These are phyloP conservation scores for Argentina silus DNA, from an alignment of 2,797 vertebrate species.

Conservation along the genomic window DNA sequence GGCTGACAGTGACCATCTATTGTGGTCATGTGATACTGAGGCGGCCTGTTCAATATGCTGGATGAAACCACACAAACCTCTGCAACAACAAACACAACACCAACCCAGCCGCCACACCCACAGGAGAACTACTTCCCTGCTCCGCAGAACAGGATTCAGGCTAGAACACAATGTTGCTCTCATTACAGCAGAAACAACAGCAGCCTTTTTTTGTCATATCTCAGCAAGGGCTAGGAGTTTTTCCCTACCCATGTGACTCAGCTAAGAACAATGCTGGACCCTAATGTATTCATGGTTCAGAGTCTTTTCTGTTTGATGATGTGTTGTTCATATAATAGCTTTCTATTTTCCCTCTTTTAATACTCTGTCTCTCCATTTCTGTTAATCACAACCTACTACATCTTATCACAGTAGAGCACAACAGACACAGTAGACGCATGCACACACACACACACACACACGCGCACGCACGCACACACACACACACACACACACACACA, in stretches of 20 bases:
- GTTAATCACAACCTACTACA: neutral
- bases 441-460: neutral
- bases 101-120: neutral
- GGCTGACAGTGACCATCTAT: constrained; percentile 77
- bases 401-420: constrained; percentile 1
- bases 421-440: constrained; percentile 2
- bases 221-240: too few relatives aligned
- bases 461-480: neutral
- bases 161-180: neutral
- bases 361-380: neutral
- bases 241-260: too few relatives aligned
- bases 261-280: too few relatives aligned
- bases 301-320: neutral
- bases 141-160: neutral
- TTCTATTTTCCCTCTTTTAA: neutral
- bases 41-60: constrained; percentile 58
- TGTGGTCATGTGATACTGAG: constrained; percentile 68
- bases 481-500: neutral
- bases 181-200: too few relatives aligned
- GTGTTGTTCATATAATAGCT: neutral
- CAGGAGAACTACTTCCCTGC: neutral
- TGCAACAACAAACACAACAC: constrained; percentile 20
- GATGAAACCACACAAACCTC: constrained; percentile 42
- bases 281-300: too few relatives aligned
- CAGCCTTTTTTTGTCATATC: too few relatives aligned